phyloP scores from a whole-genome alignment of 2,797 vertebrate species.

The Cryptoprocta ferox region DNA sequence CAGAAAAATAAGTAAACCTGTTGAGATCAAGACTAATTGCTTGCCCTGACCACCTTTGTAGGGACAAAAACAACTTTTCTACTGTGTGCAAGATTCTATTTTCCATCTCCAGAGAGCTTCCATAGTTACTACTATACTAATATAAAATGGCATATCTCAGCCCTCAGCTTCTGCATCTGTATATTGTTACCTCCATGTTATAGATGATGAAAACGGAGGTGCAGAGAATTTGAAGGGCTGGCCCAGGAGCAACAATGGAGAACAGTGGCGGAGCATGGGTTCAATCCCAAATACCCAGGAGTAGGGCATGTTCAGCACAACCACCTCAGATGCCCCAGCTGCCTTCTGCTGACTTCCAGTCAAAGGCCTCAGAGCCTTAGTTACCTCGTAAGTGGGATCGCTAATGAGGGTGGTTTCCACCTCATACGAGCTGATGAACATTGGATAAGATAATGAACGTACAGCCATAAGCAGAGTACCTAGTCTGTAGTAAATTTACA shows the following conservation, averaged over 20 bases:
- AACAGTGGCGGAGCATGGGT: not conserved
- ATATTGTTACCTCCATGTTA: not conserved
- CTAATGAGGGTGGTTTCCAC: not conserved
- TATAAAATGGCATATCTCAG: not conserved
- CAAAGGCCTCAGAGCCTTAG: not conserved
- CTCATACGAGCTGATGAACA: not conserved
- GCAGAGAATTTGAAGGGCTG: not conserved
- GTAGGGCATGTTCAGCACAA: accelerated
- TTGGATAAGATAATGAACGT: not conserved
- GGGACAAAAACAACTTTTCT: not conserved
- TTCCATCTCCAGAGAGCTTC: not conserved
- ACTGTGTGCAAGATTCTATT: not conserved
- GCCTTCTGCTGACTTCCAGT: not conserved
- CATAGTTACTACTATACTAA: not conserved
- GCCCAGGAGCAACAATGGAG: not conserved
- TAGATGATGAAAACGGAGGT: not conserved
- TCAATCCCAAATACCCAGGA: not conserved
- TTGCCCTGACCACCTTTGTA: not conserved
- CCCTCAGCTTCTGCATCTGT: not conserved
- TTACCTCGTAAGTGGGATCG: not conserved
- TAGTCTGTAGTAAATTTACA: not conserved
- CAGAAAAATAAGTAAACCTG: not conserved
- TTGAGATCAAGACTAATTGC: not conserved
- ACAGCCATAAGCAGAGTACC: not conserved
- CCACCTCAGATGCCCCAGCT: not conserved